Conservation (phyloP, 1,140 invertebrate genomes). For the Penaeus japonicus region DNA sequence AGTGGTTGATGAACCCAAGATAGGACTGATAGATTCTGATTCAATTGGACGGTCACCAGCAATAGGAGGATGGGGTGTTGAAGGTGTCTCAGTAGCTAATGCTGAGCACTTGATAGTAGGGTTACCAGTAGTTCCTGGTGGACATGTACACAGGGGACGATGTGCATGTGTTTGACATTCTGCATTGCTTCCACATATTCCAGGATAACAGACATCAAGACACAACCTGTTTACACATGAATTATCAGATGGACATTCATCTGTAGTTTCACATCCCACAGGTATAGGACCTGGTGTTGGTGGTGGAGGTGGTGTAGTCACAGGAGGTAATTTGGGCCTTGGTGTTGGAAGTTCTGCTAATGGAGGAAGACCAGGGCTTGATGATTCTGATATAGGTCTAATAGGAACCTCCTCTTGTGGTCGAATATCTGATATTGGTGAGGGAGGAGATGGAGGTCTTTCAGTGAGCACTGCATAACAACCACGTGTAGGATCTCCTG, state of each 20-base stretch:
- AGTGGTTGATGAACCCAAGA: not conserved
- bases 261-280: constrained; percentile 72
- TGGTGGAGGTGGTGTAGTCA: constrained; percentile 76
- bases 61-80: not conserved
- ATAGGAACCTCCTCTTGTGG: not conserved
- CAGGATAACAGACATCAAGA: constrained; percentile 53
- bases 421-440: not conserved
- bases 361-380: not conserved
- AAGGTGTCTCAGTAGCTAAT: not conserved
- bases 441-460: not conserved
- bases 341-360: not conserved
- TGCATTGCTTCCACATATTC: constrained; percentile 77
- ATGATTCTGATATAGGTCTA: constrained; percentile 63
- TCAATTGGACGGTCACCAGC: not conserved
- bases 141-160: constrained; percentile 80
- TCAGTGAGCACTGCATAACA: constrained; percentile 55
- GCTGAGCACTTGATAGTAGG: constrained; percentile 76
- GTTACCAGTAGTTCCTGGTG: constrained; percentile 77
- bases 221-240: constrained; percentile 57
- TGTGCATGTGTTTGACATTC: constrained; percentile 77
- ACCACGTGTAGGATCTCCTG: constrained; percentile 69
- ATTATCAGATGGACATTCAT: constrained; percentile 70
- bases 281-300: constrained; percentile 69
- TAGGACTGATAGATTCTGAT: not conserved
- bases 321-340: constrained; percentile 67